Percentiles rank a stretch among this genome's conserved stretches.
These are phyloP conservation scores for Planococcus citri DNA, from an alignment of 1,140 invertebrate species.

Conservation along the genomic window DNA sequence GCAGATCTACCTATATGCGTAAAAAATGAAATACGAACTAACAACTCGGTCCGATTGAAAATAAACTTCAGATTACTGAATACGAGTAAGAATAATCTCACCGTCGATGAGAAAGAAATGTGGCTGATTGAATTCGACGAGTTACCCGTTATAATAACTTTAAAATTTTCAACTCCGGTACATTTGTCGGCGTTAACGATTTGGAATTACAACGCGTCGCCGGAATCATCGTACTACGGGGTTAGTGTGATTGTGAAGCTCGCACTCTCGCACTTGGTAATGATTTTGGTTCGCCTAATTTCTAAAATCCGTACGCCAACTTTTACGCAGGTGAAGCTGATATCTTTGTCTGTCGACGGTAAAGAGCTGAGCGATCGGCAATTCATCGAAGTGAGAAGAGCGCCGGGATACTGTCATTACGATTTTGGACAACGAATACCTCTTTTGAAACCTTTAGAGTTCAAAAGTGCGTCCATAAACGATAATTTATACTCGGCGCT, in stretches of 20 bases:
- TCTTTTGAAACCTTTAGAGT: conserved; percentile 1
- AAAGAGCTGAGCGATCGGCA: conserved; percentile 32
- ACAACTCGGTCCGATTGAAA: no score
- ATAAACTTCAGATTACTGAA: background rate
- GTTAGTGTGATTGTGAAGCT: no score
- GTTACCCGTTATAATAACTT: conserved; percentile 24
- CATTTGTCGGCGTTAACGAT: conserved; percentile 42
- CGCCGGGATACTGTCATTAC: conserved; percentile 56
- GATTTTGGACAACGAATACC: conserved; percentile 47
- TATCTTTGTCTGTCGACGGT: conserved; percentile 33
- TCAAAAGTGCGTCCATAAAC: background rate
- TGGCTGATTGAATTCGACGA: conserved; percentile 40
- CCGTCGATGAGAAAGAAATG: conserved; percentile 46
- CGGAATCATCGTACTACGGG: conserved; percentile 58
- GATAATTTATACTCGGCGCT: conserved; percentile 13
- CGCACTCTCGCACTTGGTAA: no score
- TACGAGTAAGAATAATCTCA: conserved; percentile 33
- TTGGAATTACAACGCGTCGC: conserved; percentile 70
- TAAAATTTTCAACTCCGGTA: conserved; percentile 28
- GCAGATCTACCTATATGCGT: no score
- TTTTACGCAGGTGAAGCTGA: conserved; percentile 35
- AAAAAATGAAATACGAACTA: no score
- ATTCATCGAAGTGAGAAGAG: conserved; percentile 45
- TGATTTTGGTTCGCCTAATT: no score
- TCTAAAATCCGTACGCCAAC: no score